Evolutionary conservation across 2,797 vertebrate species (phyloP), one percentile per base, ranked within the genome.

Genomic region (Acropternis orthonyx): DNA sequence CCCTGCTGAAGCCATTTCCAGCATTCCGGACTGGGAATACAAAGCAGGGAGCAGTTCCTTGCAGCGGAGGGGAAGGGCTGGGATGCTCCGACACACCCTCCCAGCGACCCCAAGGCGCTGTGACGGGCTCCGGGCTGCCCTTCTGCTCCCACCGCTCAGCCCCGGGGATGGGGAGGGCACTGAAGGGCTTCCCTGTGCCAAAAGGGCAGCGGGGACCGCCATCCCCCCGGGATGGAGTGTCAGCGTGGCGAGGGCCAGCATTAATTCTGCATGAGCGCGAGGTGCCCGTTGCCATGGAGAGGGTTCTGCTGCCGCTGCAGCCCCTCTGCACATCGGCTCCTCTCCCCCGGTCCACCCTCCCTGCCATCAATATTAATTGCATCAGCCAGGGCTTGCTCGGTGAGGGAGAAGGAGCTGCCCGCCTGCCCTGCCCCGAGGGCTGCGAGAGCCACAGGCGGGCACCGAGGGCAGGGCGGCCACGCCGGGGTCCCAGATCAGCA

Each of bases 251-350:
- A 98, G 98, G 98, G 98, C 98, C 95, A 46, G 76, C 97, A 98
- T 98, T 97, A 98, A 99, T 98, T 98, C 96, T 98, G 95, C 97
- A 98, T 98, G 98, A 98, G 96, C 84, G 59, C 91, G 91, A 96
- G 96, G 95, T 88, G 95, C 89, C 86, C 39, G 98, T 98, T 97
- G 97, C 97, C 94, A 98, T 98, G 97, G 98, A 92, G 94, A 98
- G 84, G 48, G 91, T 39, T 67, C 85, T 95, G 96, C 95, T 88
- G 66, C 84, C 73, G 93, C 96, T 97, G 97, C 97, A 95, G 96
- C 97, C 95, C 75, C 95, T 56, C 86, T 66, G 94, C 77, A 62
- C 85, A 34, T 80, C 71, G 71, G 91, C 95, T 95, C 86, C 84
- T 76, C 78, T 65, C 14, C 43, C 49, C 8, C 0, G 22, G 88